These are phyloP conservation scores for Whitmania pigra DNA, from an alignment of 1,140 invertebrate species.

Conservation along the genomic window DNA sequence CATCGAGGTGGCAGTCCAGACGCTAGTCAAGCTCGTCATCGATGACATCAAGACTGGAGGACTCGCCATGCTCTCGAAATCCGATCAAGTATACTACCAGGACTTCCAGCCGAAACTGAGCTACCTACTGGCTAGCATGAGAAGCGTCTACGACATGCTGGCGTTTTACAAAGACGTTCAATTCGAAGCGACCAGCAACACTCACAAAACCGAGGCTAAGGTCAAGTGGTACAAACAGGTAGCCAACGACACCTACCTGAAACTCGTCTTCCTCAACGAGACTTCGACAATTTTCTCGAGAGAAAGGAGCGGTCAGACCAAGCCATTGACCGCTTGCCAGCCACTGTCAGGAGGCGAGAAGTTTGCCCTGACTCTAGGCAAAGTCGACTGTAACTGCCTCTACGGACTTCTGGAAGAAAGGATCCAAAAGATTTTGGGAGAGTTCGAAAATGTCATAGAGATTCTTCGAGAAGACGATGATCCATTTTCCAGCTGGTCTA, in stretches of 20 bases:
- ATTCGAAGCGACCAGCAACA: neutral
- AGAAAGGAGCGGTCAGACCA: too few species aligned
- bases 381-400: too few species aligned
- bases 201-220: too few species aligned
- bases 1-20: slow-evolving; percentile 9
- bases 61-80: neutral
- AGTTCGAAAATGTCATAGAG: neutral
- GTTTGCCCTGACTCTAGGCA: too few species aligned
- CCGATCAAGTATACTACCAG: neutral
- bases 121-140: neutral
- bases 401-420: too few species aligned
- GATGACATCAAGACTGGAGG: neutral
- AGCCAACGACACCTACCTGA: neutral
- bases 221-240: slow-evolving; percentile 11
- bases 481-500: neutral
- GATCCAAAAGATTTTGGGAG: too few species aligned
- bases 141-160: neutral
- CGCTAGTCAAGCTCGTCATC: neutral
- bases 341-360: too few species aligned
- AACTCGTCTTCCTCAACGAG: slow-evolving; percentile 7
- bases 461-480: neutral
- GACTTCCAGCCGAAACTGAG: slow-evolving; percentile 1
- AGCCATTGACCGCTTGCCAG: too few species aligned
- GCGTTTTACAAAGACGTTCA: slow-evolving; percentile 3
- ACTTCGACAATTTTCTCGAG: neutral